These are phyloP conservation scores for Nycticebus coucang DNA, from an alignment of 2,113 vertebrate species.

Conservation along the genomic window DNA sequence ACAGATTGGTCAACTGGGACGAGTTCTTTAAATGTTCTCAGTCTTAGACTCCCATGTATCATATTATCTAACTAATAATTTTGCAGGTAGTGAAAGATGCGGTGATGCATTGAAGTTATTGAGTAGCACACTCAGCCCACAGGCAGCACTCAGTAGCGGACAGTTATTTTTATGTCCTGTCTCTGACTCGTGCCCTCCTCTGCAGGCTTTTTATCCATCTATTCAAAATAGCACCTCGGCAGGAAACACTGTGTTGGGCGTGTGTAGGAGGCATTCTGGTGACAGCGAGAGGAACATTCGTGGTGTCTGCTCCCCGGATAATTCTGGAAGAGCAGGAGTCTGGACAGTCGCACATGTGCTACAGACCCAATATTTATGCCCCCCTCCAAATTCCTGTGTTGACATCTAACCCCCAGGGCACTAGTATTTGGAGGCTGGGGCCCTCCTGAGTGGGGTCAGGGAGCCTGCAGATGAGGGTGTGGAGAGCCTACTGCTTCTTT, in stretches of 20 bases:
- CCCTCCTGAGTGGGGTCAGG: neutral
- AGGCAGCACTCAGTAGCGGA: neutral
- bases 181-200: neutral
- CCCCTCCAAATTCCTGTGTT: too few relatives aligned
- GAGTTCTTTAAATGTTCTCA: neutral
- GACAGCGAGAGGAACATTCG: too few relatives aligned
- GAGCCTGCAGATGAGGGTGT: neutral
- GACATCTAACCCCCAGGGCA: neutral
- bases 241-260: accelerated
- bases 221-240: neutral
- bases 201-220: neutral
- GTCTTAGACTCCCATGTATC: neutral
- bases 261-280: neutral
- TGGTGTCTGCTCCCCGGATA: neutral
- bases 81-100: neutral
- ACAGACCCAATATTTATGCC: neutral
- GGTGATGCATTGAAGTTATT: neutral
- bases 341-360: neutral
- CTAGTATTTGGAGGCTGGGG: neutral
- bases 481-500: neutral
- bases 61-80: neutral
- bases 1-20: neutral
- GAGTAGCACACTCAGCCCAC: neutral
- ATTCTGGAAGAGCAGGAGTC: neutral
- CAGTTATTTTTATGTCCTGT: neutral